These are phyloP conservation scores for Rynchops niger DNA, from an alignment of 2,113 vertebrate species.

Conservation along the genomic window DNA sequence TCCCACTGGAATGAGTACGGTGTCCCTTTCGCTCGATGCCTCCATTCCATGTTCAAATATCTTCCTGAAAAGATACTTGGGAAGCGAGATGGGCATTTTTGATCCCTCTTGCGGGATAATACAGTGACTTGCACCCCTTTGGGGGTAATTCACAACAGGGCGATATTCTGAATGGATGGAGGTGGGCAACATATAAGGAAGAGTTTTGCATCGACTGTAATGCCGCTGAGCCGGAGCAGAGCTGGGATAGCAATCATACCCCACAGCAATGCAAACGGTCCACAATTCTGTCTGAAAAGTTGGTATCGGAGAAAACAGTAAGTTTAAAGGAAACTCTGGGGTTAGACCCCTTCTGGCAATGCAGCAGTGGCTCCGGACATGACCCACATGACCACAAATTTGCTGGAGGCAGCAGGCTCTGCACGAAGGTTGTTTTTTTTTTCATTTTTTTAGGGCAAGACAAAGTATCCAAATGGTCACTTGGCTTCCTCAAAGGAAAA, in stretches of 20 bases:
- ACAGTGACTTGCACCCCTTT: not conserved
- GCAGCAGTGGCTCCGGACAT: not conserved
- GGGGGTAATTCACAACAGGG: not conserved
- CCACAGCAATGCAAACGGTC: not conserved
- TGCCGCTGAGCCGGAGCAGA: not conserved
- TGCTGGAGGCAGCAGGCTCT: not conserved
- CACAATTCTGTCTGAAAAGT: not conserved
- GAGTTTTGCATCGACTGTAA: not conserved
- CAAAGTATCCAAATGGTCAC: not conserved
- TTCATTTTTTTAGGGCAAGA: not conserved
- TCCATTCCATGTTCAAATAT: not conserved
- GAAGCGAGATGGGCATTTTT: not conserved
- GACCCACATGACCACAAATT: not conserved
- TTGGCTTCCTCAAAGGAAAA: not conserved
- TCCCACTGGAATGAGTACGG: not conserved
- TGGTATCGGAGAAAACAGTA: not conserved
- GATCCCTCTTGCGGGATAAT: not conserved
- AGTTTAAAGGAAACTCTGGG: not conserved
- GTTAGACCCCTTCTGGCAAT: not conserved
- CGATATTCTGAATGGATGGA: not conserved
- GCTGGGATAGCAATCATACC: not conserved
- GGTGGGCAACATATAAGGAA: not conserved
- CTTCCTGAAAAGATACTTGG: not conserved
- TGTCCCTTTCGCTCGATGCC: fast-evolving
- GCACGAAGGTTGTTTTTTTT: not conserved